Evolutionary conservation across 1,140 invertebrate genomes (phyloP), one percentile per base, ranked within the genome.

Genomic region (Papilio machaon): DNA sequence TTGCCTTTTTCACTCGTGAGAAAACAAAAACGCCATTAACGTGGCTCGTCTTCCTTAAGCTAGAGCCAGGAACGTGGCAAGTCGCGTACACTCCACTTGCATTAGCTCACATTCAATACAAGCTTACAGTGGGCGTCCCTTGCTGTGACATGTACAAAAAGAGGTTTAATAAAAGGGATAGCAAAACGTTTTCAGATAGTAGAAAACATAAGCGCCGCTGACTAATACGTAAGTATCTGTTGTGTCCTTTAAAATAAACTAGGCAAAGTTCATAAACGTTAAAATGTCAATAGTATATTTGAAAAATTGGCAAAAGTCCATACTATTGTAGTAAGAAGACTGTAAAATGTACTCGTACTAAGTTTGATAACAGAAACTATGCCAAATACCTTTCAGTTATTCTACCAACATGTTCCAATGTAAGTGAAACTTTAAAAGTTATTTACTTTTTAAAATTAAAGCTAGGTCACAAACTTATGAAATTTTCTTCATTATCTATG

Each of bases 101-200:
- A 74, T 10, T 35, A 35, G 49, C 73, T 49, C n/a, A 76, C 74
- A 76, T 76, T 76, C 74, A 19, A 76, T 76, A n/a, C 43, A 43
- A 23, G 49, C 47, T 76, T 76, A 76, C 2, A 1, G 73, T 52
- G 38, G 38, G 38, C 38, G 43, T 17, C 11, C 46, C 49, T 43
- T 52, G 73, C 19, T 52, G 23, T 52, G 9, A 30, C 46, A 64
- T 47, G 30, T 8, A 17, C 8, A 1, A 58, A 58, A 19, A 19
- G 6, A 19, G 17, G n/a, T 58, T 58, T 19, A 58, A n/a, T 1
- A 1, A 58, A n/a, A n/a, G n/a, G 7, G 54, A 58, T 58, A 6
- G 17, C 17, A 19, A 58, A n/a, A 58, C 3, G 15, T 5, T 52
- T 5, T 52, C 49, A 52, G 7, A 43, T 58, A 19, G n/a, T 7